Conservation (phyloP, 2,888 invertebrate species). For the Drosophila neotestacea region DNA sequence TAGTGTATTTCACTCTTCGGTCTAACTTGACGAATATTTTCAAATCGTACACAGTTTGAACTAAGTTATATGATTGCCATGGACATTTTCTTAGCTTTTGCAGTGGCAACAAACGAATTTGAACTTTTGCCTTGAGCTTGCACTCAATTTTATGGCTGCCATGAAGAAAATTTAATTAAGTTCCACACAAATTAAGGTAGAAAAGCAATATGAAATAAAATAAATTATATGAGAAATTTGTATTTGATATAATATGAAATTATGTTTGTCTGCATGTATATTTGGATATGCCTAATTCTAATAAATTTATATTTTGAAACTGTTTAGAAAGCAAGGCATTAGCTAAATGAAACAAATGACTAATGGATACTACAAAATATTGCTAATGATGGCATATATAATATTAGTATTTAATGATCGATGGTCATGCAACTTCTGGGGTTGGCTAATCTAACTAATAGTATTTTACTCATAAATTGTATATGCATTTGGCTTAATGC, state of each 20-base stretch:
- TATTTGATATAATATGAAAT: constrained; percentile 36
- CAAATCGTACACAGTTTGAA: constrained; percentile 3
- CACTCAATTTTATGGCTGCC: constrained; percentile 30
- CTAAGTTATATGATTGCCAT: constrained; percentile 14
- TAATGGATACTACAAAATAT: constrained; percentile 4
- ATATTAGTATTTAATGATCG: constrained; percentile 39
- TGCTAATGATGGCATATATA: constrained; percentile 17
- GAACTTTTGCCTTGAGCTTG: constrained; percentile 31
- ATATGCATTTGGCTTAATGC: constrained; percentile 71
- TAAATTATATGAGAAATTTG: constrained; percentile 40
- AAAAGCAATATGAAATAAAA: constrained; percentile 27
- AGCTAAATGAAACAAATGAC: constrained; percentile 46
- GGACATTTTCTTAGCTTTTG: constrained; percentile 20
- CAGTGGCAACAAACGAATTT: constrained; percentile 33
- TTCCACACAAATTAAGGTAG: constrained; percentile 28
- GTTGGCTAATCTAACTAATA: constrained; percentile 30
- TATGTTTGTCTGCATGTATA: background rate
- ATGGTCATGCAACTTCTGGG: constrained; percentile 57
- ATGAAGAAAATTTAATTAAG: constrained; percentile 44
- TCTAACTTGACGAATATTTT: background rate
- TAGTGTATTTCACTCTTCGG: constrained; percentile 17
- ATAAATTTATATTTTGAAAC: constrained; percentile 20
- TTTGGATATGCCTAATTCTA: constrained; percentile 2
- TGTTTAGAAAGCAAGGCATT: constrained; percentile 35
- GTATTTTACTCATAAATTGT: constrained; percentile 24